A percentile compares a stretch with the other conserved stretches of the same genome.
These are phyloP conservation scores for Lutjanus argentimaculatus DNA, from an alignment of 2,797 vertebrate species.

Conservation along the genomic window DNA sequence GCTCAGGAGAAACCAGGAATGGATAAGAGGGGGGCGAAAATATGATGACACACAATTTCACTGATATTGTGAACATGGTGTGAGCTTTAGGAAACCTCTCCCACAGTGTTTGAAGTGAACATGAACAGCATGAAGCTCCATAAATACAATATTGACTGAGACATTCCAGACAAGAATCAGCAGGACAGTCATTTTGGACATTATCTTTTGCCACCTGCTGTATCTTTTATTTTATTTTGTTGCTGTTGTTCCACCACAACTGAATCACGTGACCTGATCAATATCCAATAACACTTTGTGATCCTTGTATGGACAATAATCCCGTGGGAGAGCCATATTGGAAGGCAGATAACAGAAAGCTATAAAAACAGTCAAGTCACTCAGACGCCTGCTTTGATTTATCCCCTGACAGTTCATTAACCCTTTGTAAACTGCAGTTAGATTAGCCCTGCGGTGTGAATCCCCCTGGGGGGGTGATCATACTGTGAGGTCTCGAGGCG, in stretches of 20 bases:
- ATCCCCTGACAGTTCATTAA: constrained; percentile 66
- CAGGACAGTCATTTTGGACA: constrained; percentile 50
- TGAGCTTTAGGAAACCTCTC: constrained; percentile 19
- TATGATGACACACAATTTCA: constrained; percentile 18
- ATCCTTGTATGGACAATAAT: constrained; percentile 56
- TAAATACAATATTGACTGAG: constrained; percentile 68
- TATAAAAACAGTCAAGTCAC: constrained; percentile 68
- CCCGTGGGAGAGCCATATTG: constrained; percentile 53
- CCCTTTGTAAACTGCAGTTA: constrained; percentile 50
- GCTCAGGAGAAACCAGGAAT: neutral
- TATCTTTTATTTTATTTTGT: constrained; percentile 55
- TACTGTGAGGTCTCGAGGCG: constrained; percentile 2
- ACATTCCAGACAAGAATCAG: constrained; percentile 66
- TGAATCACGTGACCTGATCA: constrained; percentile 72
- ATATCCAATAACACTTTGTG: constrained; percentile 81
- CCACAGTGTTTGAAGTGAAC: constrained; percentile 34
- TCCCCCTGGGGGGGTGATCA: constrained; percentile 11
- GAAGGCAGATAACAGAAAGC: constrained; percentile 66
- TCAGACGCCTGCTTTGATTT: constrained; percentile 59
- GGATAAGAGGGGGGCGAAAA: neutral
- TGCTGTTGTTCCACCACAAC: constrained; percentile 49
- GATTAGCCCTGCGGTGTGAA: constrained; percentile 62
- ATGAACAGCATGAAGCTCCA: constrained; percentile 27
- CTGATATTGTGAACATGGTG: constrained; percentile 25
- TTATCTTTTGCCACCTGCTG: constrained; percentile 66